Conservation (phyloP, 2,113 vertebrate species). For the Raja brachyura region DNA sequence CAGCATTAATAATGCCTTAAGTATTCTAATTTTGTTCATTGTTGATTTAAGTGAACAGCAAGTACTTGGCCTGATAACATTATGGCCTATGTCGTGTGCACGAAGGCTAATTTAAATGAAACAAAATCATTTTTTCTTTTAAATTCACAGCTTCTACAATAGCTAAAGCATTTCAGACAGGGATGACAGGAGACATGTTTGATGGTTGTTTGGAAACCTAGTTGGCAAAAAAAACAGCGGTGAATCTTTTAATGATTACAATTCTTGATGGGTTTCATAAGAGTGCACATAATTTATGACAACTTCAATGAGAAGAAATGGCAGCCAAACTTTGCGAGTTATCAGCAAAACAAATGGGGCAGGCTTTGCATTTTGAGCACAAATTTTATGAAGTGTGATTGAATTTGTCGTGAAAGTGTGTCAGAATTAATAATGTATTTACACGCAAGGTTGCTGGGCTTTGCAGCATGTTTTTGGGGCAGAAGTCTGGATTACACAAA, state of each 20-base stretch:
- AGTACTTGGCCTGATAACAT: not conserved
- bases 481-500: slow-evolving; percentile 67
- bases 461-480: slow-evolving; percentile 67
- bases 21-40: not conserved
- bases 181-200: slow-evolving; percentile 53
- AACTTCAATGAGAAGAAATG: slow-evolving; percentile 76
- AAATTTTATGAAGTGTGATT: slow-evolving; percentile 85
- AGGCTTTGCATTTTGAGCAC: slow-evolving; percentile 78
- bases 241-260: slow-evolving; percentile 72
- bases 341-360: slow-evolving; percentile 76
- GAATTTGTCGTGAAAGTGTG: slow-evolving; percentile 96
- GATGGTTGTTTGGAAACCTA: slow-evolving; percentile 62
- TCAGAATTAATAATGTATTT: slow-evolving; percentile 93
- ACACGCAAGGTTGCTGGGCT: slow-evolving; percentile 73
- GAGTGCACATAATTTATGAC: slow-evolving; percentile 76
- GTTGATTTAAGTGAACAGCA: not conserved
- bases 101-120: not conserved
- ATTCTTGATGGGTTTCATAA: slow-evolving; percentile 77
- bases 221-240: slow-evolving; percentile 58
- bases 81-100: too few species aligned
- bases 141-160: not conserved
- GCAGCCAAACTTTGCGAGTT: slow-evolving; percentile 81
- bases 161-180: slow-evolving; percentile 37
- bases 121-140: not conserved
- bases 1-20: slow-evolving; percentile 27